These are phyloP conservation scores for Meandrusa payeni DNA, from an alignment of 2,888 invertebrate genomes.

Conservation along the genomic window DNA sequence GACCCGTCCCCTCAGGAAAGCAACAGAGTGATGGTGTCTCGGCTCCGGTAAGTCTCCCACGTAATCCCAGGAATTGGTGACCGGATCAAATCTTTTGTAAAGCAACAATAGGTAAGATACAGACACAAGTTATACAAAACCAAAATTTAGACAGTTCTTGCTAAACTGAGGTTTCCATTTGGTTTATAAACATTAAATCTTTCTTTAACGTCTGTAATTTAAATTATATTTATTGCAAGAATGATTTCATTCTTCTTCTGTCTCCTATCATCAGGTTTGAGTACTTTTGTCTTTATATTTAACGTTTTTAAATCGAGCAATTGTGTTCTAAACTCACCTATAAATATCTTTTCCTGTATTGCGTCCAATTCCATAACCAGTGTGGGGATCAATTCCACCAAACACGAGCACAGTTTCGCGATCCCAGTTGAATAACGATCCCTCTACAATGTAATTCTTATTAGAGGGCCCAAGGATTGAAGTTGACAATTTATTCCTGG, in stretches of 20 bases:
- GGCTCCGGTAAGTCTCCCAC: constrained; percentile 86
- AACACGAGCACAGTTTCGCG: constrained; percentile 84
- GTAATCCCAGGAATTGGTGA: constrained; percentile 83
- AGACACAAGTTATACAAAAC: too few relatives aligned
- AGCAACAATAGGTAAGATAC: not conserved
- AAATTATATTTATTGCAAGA: too few relatives aligned
- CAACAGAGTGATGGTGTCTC: constrained; percentile 85
- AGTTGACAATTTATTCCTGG: constrained; percentile 69
- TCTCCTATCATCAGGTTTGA: too few relatives aligned
- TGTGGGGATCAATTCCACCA: constrained; percentile 85
- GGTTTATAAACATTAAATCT: too few relatives aligned
- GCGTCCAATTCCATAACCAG: constrained; percentile 71
- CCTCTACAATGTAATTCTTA: constrained; percentile 69
- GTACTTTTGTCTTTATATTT: too few relatives aligned
- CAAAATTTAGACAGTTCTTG: too few relatives aligned
- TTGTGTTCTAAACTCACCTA: constrained; percentile 46
- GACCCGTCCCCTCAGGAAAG: constrained; percentile 82
- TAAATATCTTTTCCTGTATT: constrained; percentile 83
- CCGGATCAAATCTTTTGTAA: constrained; percentile 76
- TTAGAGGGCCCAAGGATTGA: constrained; percentile 69
- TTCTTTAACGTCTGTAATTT: too few relatives aligned
- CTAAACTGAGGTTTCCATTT: too few relatives aligned
- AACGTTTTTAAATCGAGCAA: too few relatives aligned
- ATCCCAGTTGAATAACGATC: constrained; percentile 79
- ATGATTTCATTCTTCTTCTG: too few relatives aligned